A percentile compares a stretch with the other conserved stretches of the same genome.
Conservation (phyloP, 2,113 vertebrate genomes). For the Phoxinus phoxinus region DNA sequence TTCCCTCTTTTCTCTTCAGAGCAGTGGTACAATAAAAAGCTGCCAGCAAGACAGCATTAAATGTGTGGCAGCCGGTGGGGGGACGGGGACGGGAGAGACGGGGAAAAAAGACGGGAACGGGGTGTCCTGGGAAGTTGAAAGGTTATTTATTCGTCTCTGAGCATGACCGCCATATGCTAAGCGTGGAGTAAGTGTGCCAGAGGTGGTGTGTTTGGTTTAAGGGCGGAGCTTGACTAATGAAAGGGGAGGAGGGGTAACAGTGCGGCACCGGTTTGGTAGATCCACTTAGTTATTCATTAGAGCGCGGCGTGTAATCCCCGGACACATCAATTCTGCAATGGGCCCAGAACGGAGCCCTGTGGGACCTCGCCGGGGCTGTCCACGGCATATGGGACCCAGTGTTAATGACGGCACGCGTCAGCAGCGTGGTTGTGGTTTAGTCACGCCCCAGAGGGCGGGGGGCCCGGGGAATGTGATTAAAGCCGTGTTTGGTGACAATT, state of each 20-base stretch:
- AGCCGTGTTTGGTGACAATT: slow-evolving; percentile 96
- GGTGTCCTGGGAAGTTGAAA: slow-evolving; percentile 58
- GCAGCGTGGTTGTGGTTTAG: slow-evolving; percentile 76
- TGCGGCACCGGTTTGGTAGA: slow-evolving; percentile 41
- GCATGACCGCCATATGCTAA: slow-evolving; percentile 60
- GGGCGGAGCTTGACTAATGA: slow-evolving; percentile 49
- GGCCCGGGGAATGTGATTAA: slow-evolving; percentile 93
- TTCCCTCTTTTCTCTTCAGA: slow-evolving; percentile 58
- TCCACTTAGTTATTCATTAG: slow-evolving; percentile 69
- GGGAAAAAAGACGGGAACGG: slow-evolving; percentile 11
- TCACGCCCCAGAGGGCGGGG: slow-evolving; percentile 71
- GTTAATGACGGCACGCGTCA: slow-evolving; percentile 94
- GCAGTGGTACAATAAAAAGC: slow-evolving; percentile 61
- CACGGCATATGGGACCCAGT: slow-evolving; percentile 89
- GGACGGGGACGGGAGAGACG: slow-evolving; percentile 38
- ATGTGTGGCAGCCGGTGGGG: slow-evolving; percentile 48
- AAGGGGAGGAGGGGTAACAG: slow-evolving; percentile 46
- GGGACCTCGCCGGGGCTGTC: slow-evolving; percentile 77
- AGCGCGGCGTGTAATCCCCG: slow-evolving; percentile 52
- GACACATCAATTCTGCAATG: slow-evolving; percentile 54
- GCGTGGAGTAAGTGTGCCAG: slow-evolving; percentile 61
- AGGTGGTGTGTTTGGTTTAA: slow-evolving; percentile 51
- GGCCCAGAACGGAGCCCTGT: slow-evolving; percentile 53
- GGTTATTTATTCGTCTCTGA: slow-evolving; percentile 69
- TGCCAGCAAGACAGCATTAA: slow-evolving; percentile 55